Base-by-base conservation (phyloP, 2,797 vertebrate species). In the Synanceia verrucosa region DNA sequence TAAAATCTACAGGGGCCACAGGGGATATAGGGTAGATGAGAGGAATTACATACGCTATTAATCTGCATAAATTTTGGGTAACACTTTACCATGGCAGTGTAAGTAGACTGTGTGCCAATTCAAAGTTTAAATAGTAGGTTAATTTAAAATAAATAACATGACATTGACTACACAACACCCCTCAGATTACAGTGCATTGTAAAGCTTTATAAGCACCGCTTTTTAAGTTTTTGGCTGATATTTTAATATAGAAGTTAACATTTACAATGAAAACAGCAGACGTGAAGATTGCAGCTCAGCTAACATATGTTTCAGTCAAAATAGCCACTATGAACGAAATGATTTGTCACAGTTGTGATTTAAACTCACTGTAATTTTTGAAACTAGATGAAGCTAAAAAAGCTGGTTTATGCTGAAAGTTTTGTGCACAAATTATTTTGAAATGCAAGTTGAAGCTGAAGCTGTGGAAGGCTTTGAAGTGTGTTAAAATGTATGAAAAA, bases 41-140 rank as follows among this genome's bases (percentile, higher is more conserved):
- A 64, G 13, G 39, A 56, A 76, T 76, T n/a, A 57, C 63, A 47
- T 41, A 28, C 41, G 56, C 43, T 70, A 81, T 66, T 73, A 75
- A 79, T 79, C 58, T 47, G 53, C 44, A 47, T 69, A 18, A 51
- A 76, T 53, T 68, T 56, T 23, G 29, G 9, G 26, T 16, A 66
- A 69, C 21, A 37, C 26, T 78, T 65, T 29, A 34, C n/a, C 50
- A 28, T 60, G 65, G 24, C n/a, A 51, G 43, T 63, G 12, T 5
- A 58, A 48, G 33, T 24, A 24, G 52, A 73, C 72, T 60, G 46
- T 16, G 48, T 39, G 16, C 26, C 39, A 60, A 47, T 70, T 75
- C 46, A 5, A 57, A 6, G 8, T 56, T 28, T 44, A 10, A 52
- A 65, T 66, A 14, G 47, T 21, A 36, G 37, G 24, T 37, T 39